phyloP scores from a whole-genome alignment of 2,888 invertebrate genomes.

The Polyommatus iphigenia region DNA sequence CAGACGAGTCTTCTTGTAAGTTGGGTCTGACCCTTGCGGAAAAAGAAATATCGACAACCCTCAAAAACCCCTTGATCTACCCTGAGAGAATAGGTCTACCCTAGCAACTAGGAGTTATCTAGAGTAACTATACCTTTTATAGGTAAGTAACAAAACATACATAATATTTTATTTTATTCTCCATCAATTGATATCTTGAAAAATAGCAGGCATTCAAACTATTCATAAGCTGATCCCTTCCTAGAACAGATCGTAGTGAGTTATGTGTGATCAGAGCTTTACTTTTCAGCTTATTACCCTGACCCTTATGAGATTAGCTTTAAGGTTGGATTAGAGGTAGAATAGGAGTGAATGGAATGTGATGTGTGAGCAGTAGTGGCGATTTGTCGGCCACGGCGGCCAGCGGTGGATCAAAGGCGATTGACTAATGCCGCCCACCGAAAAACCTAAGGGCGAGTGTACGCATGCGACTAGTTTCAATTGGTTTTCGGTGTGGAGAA shows the following conservation, averaged over 20 bases:
- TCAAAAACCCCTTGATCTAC: too few relatives aligned
- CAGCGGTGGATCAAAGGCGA: not conserved
- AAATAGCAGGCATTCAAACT: not conserved
- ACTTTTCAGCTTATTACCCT: not conserved
- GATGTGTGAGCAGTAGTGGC: not conserved
- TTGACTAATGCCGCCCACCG: not conserved
- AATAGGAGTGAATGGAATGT: not conserved
- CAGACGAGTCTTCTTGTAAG: too few relatives aligned
- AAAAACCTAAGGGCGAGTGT: not conserved
- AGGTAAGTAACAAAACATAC: too few relatives aligned
- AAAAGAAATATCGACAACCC: too few relatives aligned
- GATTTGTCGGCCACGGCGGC: constrained; percentile 10
- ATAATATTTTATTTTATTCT: too few relatives aligned
- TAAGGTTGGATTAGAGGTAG: not conserved
- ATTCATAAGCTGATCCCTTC: constrained; percentile 1
- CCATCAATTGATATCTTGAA: not conserved
- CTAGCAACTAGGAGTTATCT: too few relatives aligned
- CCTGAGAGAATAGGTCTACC: too few relatives aligned
- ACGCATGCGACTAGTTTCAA: not conserved
- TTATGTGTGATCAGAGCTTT: not conserved
- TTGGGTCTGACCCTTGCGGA: too few relatives aligned
- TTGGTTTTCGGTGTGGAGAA: too few relatives aligned
- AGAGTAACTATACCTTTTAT: too few relatives aligned
- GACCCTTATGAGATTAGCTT: not conserved
- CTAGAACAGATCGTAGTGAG: not conserved